phyloP scores from a whole-genome alignment of 2,888 invertebrate species.

The Cenopis cana region DNA sequence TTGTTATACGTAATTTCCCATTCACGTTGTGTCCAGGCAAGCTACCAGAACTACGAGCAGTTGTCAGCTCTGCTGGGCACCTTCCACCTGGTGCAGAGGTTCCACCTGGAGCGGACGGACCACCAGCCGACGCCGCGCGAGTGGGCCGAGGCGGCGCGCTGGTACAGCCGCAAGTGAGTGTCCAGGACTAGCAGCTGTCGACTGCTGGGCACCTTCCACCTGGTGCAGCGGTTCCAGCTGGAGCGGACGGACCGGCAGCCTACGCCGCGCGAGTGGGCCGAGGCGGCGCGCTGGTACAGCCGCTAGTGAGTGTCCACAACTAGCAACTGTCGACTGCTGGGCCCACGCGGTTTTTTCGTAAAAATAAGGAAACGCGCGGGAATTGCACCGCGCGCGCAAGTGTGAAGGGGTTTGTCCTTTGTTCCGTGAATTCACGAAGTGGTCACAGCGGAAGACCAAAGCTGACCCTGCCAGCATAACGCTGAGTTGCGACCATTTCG shows the following conservation, averaged over 20 bases:
- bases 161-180: not conserved
- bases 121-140: not conserved
- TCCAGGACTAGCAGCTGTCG: not conserved
- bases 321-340: too few species aligned
- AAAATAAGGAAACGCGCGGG: too few species aligned
- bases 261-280: not conserved
- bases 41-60: slow-evolving; percentile 44
- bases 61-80: slow-evolving; percentile 49
- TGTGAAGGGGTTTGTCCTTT: too few species aligned
- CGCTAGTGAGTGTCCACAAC: slow-evolving; percentile 31
- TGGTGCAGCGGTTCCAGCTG: slow-evolving; percentile 26
- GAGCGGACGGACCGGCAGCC: slow-evolving; percentile 38
- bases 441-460: too few species aligned
- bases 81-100: slow-evolving; percentile 52
- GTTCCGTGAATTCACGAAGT: too few species aligned
- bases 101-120: slow-evolving; percentile 46
- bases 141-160: slow-evolving; percentile 42
- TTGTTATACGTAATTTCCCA: not conserved
- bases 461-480: too few species aligned
- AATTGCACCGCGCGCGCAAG: too few species aligned
- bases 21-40: slow-evolving; percentile 32
- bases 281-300: slow-evolving; percentile 29
- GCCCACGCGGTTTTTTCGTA: too few species aligned
- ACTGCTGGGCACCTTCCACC: not conserved
- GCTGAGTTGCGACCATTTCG: too few species aligned